A percentile compares a stretch with the other conserved stretches of the same genome.
phyloP scores from a whole-genome alignment of 1,140 invertebrate species.

The Aphis craccivora region DNA sequence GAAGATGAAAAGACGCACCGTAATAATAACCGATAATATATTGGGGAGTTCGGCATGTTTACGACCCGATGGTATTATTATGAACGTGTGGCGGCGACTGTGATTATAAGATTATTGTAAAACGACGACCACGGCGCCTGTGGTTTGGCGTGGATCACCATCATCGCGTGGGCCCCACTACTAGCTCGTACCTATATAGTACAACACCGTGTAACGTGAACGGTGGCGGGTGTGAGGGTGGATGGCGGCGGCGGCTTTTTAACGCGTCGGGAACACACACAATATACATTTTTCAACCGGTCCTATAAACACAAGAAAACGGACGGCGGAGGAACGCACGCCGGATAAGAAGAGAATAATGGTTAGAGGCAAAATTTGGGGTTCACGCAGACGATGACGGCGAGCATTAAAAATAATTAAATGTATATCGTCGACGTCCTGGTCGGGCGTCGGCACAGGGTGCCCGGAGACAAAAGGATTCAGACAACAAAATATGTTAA shows the following conservation, averaged over 20 bases:
- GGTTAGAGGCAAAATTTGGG: slow-evolving; percentile 55
- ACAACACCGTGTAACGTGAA: neutral
- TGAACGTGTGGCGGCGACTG: slow-evolving; percentile 25
- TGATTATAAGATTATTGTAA: slow-evolving; percentile 45
- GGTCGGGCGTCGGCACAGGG: slow-evolving; percentile 19
- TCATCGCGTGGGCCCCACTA: neutral
- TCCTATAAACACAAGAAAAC: slow-evolving; percentile 52
- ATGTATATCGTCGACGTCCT: slow-evolving; percentile 5
- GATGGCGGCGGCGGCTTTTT: slow-evolving; percentile 12
- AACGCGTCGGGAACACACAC: slow-evolving; percentile 30
- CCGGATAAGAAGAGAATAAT: neutral
- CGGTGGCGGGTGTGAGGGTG: neutral
- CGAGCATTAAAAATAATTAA: slow-evolving; percentile 56
- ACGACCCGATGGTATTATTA: slow-evolving; percentile 19
- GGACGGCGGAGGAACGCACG: neutral
- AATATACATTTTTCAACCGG: slow-evolving; percentile 46
- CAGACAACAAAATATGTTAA: slow-evolving; percentile 50
- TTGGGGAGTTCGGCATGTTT: slow-evolving; percentile 19
- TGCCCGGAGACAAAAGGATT: slow-evolving; percentile 50
- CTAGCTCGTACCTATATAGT: neutral
- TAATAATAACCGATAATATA: neutral
- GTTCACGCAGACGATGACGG: slow-evolving; percentile 12
- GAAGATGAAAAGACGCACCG: neutral
- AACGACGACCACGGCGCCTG: slow-evolving; percentile 38
- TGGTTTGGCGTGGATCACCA: slow-evolving; percentile 24